Base-by-base conservation (phyloP, 2,797 vertebrate genomes). In the Huso huso region DNA sequence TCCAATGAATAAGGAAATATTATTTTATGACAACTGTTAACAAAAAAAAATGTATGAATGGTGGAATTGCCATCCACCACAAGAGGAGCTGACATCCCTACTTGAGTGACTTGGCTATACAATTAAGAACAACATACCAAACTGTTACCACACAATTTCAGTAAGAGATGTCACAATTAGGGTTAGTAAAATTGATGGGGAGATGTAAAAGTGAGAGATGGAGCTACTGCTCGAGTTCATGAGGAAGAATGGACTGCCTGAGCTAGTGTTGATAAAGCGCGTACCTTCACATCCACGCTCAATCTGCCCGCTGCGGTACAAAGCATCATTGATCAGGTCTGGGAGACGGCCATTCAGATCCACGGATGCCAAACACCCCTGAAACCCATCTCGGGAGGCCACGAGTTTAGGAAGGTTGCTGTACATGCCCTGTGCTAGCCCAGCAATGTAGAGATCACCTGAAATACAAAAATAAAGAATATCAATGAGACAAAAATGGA, bases 281-380 rank as follows among this genome's bases (percentile, higher is more conserved):
- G 79, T 98, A 99, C 97, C 97, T 98, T 99, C 97, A 1, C 97
- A 99, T 91, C 95, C 95, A 7, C 95, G 94, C 71, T 99, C 97
- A 1, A 99, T 99, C 90, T 99, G 97, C 51, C 97, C 96, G 0
- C 95, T 98, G 80, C 94, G 92, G 74, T 97, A 95, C 76, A 98
- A 78, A 37, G 95, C 95, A 0, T 99, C 95, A 0, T 83, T 95
- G 70, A 99, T 93, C 62, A 99, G 93, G 78, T 99, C 95, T 0
- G 97, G 96, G n/a, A 99, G 89, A 8, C 95, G 94, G 0, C 97
- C 96, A 0, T 99, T 99, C 73, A 99, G 88, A 81, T 99, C 97
- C 74, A 99, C 93, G 0, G 97, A 99, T 0, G 97, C 97, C 79
- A 99, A 80, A 50, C 97, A 99, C 73, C 97, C 97, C 79, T 98